phyloP scores from a whole-genome alignment of 2,888 invertebrate species.

The Aproaerema taeniolella region DNA sequence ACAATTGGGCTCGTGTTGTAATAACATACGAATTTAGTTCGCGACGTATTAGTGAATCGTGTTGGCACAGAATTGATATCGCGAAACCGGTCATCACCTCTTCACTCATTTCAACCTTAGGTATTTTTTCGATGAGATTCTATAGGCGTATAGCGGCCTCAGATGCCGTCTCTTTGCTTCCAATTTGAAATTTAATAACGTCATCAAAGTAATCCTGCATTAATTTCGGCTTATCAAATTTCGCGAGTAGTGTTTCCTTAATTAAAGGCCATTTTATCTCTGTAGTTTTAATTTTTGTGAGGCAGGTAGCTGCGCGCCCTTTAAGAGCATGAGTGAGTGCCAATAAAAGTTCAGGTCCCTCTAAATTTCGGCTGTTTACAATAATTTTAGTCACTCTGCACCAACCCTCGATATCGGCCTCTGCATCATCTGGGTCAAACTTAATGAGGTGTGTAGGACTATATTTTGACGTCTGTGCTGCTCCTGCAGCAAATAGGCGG shows the following conservation, averaged over 20 bases:
- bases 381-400: constrained; percentile 21
- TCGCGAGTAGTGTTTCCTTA: constrained; percentile 15
- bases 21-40: neutral
- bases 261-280: constrained; percentile 13
- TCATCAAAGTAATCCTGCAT: constrained; percentile 18
- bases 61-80: neutral
- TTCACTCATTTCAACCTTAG: constrained; percentile 11
- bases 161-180: constrained; percentile 11
- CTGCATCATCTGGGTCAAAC: constrained; percentile 7
- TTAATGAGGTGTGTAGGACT: neutral
- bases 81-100: constrained; percentile 1
- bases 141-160: constrained; percentile 8
- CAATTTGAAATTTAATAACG: constrained; percentile 16
- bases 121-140: constrained; percentile 15
- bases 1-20: constrained; percentile 1
- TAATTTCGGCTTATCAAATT: too few relatives aligned
- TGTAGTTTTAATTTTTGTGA: constrained; percentile 8
- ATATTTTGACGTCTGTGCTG: neutral
- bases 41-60: neutral
- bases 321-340: constrained; percentile 10
- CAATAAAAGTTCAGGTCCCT: constrained; percentile 17
- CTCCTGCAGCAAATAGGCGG: neutral
- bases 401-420: constrained; percentile 25
- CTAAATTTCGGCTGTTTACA: constrained; percentile 13
- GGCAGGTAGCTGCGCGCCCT: constrained; percentile 12